Evolutionary conservation across 2,113 vertebrate species (phyloP), one percentile per base, ranked within the genome.

Genomic region (Gulo gulo): DNA sequence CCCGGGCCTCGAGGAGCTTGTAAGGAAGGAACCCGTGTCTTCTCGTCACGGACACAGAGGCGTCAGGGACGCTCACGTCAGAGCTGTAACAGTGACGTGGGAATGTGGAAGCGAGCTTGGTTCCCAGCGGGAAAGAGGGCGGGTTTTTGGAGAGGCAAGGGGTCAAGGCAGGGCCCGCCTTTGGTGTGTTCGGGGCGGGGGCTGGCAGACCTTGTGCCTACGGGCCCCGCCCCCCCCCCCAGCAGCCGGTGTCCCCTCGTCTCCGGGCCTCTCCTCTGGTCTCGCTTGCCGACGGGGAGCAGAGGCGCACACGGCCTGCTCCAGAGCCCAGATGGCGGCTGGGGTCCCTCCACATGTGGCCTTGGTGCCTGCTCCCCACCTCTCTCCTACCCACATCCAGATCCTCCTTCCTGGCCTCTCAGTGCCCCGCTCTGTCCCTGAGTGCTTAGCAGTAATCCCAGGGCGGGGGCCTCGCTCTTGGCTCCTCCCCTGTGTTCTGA

Each of bases 121-220:
- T 13, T 42, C 24, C 71, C 71, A 73, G 23, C 42, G 71, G 36
- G 69, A 13, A 6, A 42, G 71, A 24, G 12, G 71, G 71, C 12
- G 13, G 36, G 3, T 3, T 24, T 73, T 24, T 42, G 71, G 71
- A 39, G 71, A 73, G 36, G 71, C 42, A 13, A 42, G 36, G 12
- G 11, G 6, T 42, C 11, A 24, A 23, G 71, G 71, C 71, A 73
- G 21, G 69, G 39, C 20, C 69, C 5, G 1, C 20, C 6, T 3
- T 39, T 0, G 5, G 21, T 42, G 11, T 13, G 6, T n/a, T 24
- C 0, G 23, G 59, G 59, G 57, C 23, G 2, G 21, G 69, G 69
- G n/a, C n/a, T 0, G 0, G 10, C 1, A 20, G 0, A 4, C 69
- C 69, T 36, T 23, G n/a, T 0, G 10, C 34, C 69, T 13, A 5